Evolutionary conservation across 2,113 vertebrate genomes (phyloP).

Genomic region (Triplophysa tibetana): DNA sequence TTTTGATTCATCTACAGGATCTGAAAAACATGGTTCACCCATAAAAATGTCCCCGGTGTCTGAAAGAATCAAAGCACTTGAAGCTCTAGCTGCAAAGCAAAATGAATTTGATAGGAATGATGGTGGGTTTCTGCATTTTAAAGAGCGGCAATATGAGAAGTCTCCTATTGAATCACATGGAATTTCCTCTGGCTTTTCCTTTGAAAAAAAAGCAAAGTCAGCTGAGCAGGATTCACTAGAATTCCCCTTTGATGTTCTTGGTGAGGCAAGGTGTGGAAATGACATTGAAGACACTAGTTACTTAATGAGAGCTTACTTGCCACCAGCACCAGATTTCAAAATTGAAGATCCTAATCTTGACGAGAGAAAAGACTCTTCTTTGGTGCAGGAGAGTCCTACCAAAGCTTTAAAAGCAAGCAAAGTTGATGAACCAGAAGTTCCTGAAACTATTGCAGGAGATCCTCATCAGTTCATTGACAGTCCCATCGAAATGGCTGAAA

Average conservation of each 20-base stretch:
- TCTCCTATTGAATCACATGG: constrained; percentile 50
- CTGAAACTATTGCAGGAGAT: constrained; percentile 65
- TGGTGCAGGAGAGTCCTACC: constrained; percentile 49
- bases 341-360: constrained; percentile 58
- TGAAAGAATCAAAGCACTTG: constrained; percentile 76
- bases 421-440: constrained; percentile 53
- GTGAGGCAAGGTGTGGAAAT: constrained; percentile 68
- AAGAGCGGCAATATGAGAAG: constrained; percentile 68
- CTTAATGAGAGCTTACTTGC: constrained; percentile 74
- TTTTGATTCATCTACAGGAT: constrained; percentile 58
- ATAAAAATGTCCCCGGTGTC: constrained; percentile 75
- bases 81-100: constrained; percentile 68
- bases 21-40: constrained; percentile 54
- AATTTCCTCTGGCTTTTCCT: constrained; percentile 49
- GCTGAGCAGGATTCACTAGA: constrained; percentile 79
- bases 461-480: constrained; percentile 73
- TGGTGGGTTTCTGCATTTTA: constrained; percentile 59
- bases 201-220: constrained; percentile 58
- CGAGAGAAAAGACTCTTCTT: constrained; percentile 53
- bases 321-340: constrained; percentile 70
- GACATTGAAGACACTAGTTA: constrained; percentile 80
- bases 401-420: constrained; percentile 57
- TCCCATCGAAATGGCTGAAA: constrained; percentile 52
- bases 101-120: constrained; percentile 70
- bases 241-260: constrained; percentile 86